Evolutionary conservation across 2,113 vertebrate species (phyloP).

Genomic region (Tachysurus vachellii): DNA sequence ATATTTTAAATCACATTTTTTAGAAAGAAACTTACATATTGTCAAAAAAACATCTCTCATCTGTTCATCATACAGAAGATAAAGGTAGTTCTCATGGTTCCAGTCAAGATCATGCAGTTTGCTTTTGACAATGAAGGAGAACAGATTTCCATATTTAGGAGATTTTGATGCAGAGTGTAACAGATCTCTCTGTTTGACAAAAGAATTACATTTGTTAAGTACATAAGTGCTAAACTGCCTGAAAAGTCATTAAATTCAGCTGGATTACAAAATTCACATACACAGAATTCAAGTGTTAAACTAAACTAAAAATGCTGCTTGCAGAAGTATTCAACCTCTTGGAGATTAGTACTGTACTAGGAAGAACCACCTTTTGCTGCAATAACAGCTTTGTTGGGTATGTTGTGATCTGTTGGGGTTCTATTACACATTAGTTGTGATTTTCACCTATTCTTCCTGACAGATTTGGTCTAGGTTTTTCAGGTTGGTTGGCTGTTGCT

Average conservation of each 20-base stretch:
- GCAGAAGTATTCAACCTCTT: background rate
- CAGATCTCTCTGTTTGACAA: background rate
- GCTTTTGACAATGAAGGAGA: conserved; percentile 25
- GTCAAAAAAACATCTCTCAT: background rate
- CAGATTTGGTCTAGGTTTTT: no score
- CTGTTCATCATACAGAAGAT: conserved; percentile 32
- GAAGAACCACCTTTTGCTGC: no score
- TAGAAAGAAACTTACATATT: background rate
- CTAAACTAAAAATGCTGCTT: background rate
- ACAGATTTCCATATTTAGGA: background rate
- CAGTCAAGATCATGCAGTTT: background rate
- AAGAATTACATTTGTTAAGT: background rate
- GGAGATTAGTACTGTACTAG: no score
- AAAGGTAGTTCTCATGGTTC: background rate
- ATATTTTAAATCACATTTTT: background rate
- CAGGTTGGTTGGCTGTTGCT: no score
- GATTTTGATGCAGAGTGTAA: background rate
- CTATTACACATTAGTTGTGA: no score
- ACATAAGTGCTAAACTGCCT: background rate
- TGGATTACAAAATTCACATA: background rate
- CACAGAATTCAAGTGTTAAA: background rate
- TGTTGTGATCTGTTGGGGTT: no score
- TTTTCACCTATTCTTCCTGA: no score
- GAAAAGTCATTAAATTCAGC: background rate
- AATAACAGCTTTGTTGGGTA: no score